A percentile compares a stretch with the other conserved stretches of the same genome.
These are phyloP conservation scores for Stigmatopora argus DNA, from an alignment of 2,113 vertebrate genomes.

Conservation along the genomic window DNA sequence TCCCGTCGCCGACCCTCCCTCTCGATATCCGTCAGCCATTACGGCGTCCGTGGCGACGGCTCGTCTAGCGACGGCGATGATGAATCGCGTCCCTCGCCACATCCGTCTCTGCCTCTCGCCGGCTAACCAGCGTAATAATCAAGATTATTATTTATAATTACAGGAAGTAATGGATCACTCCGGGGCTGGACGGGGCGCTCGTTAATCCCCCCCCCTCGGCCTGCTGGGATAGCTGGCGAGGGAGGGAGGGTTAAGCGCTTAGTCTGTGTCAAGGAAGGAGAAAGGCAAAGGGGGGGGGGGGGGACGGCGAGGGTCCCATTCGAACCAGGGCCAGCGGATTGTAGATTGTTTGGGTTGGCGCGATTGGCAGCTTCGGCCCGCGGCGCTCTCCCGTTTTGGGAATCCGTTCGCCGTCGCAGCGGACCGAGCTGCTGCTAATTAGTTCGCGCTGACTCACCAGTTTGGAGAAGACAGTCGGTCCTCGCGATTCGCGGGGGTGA, in stretches of 20 bases:
- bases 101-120: constrained; percentile 91
- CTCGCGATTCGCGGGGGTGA: background rate
- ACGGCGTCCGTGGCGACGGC: constrained; percentile 64
- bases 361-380: constrained; percentile 12
- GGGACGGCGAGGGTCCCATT: constrained; percentile 55
- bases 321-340: constrained; percentile 58
- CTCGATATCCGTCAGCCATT: constrained; percentile 39
- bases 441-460: constrained; percentile 17
- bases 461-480: background rate
- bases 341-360: constrained; percentile 28
- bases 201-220: constrained; percentile 90
- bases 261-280: constrained; percentile 82
- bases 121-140: constrained; percentile 99
- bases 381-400: constrained; percentile 8
- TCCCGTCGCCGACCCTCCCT: constrained; percentile 17
- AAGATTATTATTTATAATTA: constrained; percentile 99
- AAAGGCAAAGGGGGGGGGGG: constrained; percentile 39
- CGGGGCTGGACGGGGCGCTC: constrained; percentile 85
- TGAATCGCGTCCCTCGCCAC: constrained; percentile 84
- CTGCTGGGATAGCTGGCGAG: constrained; percentile 80
- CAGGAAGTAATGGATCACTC: constrained; percentile 99
- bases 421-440: constrained; percentile 36
- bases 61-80: constrained; percentile 73
- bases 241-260: constrained; percentile 79
- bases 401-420: constrained; percentile 13